phyloP scores from a whole-genome alignment of 2,888 invertebrate genomes.

The Busseola fusca region DNA sequence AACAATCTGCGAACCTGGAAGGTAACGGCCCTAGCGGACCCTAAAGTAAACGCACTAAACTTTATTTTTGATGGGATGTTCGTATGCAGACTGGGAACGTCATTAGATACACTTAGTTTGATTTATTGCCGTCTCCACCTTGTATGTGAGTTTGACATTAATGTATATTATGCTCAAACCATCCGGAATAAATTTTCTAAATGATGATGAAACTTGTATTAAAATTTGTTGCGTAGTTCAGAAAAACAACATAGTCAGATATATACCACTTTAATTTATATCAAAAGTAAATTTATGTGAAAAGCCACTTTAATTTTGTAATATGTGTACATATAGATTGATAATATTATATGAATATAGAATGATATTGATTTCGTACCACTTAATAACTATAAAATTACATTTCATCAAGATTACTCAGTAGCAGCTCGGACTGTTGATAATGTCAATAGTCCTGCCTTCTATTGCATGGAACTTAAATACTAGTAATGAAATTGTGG shows the following conservation, averaged over 20 bases:
- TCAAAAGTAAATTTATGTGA: too few species aligned
- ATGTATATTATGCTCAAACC: neutral
- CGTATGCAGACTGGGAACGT: too few species aligned
- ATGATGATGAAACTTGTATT: neutral
- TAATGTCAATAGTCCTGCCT: slow-evolving; percentile 21
- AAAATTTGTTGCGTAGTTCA: neutral
- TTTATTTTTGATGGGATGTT: too few species aligned
- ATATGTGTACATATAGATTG: neutral
- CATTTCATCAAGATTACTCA: slow-evolving; percentile 20
- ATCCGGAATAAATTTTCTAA: neutral
- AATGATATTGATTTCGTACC: slow-evolving; percentile 16
- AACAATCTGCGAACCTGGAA: too few species aligned
- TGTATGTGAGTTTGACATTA: too few species aligned
- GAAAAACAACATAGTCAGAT: neutral
- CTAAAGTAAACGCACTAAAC: too few species aligned
- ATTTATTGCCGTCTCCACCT: too few species aligned
- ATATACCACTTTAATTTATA: too few species aligned
- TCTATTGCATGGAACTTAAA: neutral
- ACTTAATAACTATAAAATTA: slow-evolving; percentile 23
- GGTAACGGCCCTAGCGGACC: too few species aligned
- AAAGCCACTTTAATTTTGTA: neutral
- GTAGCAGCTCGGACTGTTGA: neutral
- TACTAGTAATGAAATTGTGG: neutral
- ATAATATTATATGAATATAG: slow-evolving; percentile 11
- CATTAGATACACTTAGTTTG: too few species aligned